These are phyloP conservation scores for Aurelia sp. DNA, from an alignment of 30 jellyfish, hydroid and myxozoan genomes.

Conservation along the genomic window DNA sequence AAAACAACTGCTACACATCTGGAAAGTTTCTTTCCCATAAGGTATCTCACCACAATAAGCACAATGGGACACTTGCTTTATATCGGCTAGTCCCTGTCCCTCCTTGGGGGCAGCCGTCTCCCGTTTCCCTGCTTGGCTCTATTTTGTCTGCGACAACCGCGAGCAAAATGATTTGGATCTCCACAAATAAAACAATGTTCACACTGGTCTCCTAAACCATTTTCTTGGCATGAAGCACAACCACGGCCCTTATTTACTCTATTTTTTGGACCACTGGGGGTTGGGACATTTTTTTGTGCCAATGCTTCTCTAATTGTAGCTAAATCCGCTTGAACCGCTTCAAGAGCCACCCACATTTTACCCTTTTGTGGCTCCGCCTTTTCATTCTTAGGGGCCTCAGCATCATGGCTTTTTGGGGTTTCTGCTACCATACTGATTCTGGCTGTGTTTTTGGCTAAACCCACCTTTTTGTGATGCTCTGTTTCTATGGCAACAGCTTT, in stretches of 20 bases:
- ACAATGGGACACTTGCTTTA: too few species aligned
- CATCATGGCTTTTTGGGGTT: conserved; percentile 3
- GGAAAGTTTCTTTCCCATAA: too few species aligned
- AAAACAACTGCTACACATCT: too few species aligned
- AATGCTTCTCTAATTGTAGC: neutral
- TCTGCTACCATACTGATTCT: conserved; percentile 23
- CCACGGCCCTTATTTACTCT: conserved; percentile 2
- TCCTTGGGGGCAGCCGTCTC: too few species aligned
- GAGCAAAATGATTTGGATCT: conserved; percentile 15
- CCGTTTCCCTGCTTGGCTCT: neutral
- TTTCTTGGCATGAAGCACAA: conserved; percentile 10
- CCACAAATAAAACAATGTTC: conserved; percentile 38
- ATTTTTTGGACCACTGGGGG: neutral
- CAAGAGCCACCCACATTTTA: conserved; percentile 26
- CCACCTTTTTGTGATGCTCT: conserved; percentile 35
- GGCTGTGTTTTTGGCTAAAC: conserved; percentile 35
- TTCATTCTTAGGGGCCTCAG: conserved; percentile 8
- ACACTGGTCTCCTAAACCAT: conserved; percentile 11
- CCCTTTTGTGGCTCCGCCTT: conserved; percentile 19
- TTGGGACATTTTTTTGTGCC: neutral
- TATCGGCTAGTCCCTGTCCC: too few species aligned
- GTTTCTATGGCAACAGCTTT: conserved; percentile 46
- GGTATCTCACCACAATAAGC: too few species aligned
- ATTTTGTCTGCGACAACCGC: neutral
- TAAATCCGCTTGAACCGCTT: conserved; percentile 11